Percentiles rank a stretch among this genome's conserved stretches.
Conservation (phyloP, 2,113 vertebrate species). For the Nesoenas mayeri region DNA sequence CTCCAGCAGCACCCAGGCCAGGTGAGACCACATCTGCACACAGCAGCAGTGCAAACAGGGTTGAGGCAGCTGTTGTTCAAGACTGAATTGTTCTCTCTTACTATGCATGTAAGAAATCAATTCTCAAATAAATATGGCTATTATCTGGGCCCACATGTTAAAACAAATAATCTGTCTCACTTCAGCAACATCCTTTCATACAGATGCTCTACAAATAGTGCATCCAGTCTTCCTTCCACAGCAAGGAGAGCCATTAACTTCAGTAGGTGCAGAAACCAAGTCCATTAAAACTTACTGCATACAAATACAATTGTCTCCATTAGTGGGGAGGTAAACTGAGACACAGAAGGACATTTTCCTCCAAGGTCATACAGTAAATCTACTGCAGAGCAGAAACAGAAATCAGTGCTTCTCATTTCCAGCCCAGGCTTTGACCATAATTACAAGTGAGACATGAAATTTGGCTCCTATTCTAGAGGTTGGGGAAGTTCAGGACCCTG, state of each 20-base stretch:
- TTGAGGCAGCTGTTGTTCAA: not conserved
- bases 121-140: not conserved
- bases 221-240: not conserved
- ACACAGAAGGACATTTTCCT: not conserved
- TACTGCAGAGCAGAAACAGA: constrained; percentile 7
- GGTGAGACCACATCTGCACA: not conserved
- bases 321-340: constrained; percentile 13
- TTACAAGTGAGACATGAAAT: constrained; percentile 58
- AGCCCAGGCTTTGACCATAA: constrained; percentile 52
- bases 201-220: not conserved
- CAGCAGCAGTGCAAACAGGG: not conserved
- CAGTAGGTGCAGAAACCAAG: not conserved
- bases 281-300: not conserved
- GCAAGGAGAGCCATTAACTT: not conserved
- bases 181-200: not conserved
- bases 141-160: not conserved
- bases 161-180: not conserved
- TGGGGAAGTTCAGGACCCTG: constrained; percentile 51
- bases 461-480: constrained; percentile 24
- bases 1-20: not conserved
- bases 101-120: rapidly evolving
- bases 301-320: not conserved
- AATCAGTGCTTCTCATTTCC: constrained; percentile 49
- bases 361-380: constrained; percentile 27
- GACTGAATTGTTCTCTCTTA: not conserved